Percentiles rank a stretch among this genome's conserved stretches.
Conservation (phyloP, 1,140 invertebrate genomes). For the Drosophila micromelanica region DNA sequence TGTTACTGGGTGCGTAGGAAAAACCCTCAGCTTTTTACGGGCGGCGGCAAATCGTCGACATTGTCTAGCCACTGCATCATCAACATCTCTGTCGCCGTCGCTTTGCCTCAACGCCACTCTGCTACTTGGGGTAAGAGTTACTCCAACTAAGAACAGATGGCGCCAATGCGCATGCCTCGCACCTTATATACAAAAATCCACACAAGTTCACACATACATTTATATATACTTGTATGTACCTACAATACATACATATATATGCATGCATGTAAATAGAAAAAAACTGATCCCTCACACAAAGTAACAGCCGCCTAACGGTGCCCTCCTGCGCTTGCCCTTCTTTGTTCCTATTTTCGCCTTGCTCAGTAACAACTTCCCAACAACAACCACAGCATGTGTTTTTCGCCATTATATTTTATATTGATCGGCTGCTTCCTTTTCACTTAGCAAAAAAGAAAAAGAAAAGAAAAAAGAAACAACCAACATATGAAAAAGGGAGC, state of each 20-base stretch:
- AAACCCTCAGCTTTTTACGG: constrained; percentile 55
- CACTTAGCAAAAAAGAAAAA: constrained; percentile 21
- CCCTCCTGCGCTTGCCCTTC: constrained; percentile 25
- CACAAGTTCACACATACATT: constrained; percentile 7
- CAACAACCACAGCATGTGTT: constrained; percentile 31
- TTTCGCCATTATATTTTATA: constrained; percentile 49
- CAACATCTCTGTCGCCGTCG: constrained; percentile 38
- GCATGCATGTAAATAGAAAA: constrained; percentile 60
- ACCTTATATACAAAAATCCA: constrained; percentile 51
- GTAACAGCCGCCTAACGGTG: constrained; percentile 58
- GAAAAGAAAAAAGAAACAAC: constrained; percentile 6
- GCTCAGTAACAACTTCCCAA: constrained; percentile 27
- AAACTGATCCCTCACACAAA: constrained; percentile 73
- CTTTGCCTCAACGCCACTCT: constrained; percentile 11
- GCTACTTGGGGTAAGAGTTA: constrained; percentile 43
- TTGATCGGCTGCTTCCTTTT: constrained; percentile 51
- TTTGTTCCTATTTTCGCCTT: constrained; percentile 28
- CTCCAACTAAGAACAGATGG: constrained; percentile 48
- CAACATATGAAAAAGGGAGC: constrained; percentile 42
- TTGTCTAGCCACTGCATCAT: constrained; percentile 67
- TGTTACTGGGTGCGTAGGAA: constrained; percentile 51
- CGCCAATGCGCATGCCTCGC: constrained; percentile 68
- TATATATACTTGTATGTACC: constrained; percentile 7
- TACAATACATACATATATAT: constrained; percentile 14
- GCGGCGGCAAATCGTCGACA: constrained; percentile 23